Base-by-base conservation (phyloP, 2,113 vertebrate species). In the Scalopus aquaticus region DNA sequence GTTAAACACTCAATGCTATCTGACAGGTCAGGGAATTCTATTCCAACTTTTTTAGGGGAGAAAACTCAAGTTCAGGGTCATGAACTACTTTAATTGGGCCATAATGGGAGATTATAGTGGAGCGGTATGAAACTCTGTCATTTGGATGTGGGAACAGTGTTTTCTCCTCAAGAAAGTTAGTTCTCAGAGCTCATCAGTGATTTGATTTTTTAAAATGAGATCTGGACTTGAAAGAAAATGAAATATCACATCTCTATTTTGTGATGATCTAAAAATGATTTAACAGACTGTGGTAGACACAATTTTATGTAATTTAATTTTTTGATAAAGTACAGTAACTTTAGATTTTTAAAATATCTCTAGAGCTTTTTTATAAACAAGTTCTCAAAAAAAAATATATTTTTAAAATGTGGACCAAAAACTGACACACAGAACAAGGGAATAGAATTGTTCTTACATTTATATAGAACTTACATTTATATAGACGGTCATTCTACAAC, bases 301-400 rank as follows among this genome's bases (percentile, higher is more conserved):
- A 54, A 19, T 54, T 70, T 72, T 8, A 83, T 39, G 15, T 1
- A 73, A 83, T 74, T 93, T 91, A 84, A 46, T 91, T 94, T 95
- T n/a, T n/a, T n/a, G n/a, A n/a, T n/a, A n/a, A n/a, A n/a, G n/a
- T n/a, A n/a, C n/a, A n/a, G n/a, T 80, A 54, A 73, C 74, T 80
- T 51, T 7, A 44, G 26, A 12, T 42, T 44, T 42, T 30, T 72
- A 42, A 72, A 26, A 37, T 39, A 1, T 24, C 6, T 32, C 8
- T 32, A 35, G 73, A 82, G 26, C 12, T 90, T 85, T 81, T 32
- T 35, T 51, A 24, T 65, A 93, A 90, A 79, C 78, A 67, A 28
- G 83, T 46, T 44, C 6, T 35, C 28, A 28, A 42, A 39, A 49
- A 86, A 15, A 62, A 39, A 1, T 86, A 11, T 86, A 11, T 72